Conservation (phyloP, 2,888 invertebrate genomes). For the Noctua comes region DNA sequence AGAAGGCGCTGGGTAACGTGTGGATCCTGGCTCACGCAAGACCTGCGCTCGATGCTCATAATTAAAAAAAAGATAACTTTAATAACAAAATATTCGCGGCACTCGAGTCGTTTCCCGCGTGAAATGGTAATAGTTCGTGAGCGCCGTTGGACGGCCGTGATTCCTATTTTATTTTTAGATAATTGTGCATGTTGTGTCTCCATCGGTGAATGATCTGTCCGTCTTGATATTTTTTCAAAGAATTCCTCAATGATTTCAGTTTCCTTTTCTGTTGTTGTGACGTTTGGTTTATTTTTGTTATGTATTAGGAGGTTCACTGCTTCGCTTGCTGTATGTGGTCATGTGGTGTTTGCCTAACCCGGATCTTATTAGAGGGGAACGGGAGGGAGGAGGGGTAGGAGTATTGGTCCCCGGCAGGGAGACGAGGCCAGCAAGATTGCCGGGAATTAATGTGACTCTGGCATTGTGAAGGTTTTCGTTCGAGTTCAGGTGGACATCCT, state of each 20-base stretch:
- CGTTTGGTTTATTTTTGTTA: slow-evolving; percentile 44
- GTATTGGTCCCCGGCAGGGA: not conserved
- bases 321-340: not conserved
- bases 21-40: slow-evolving; percentile 77
- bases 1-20: slow-evolving; percentile 82
- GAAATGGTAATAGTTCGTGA: slow-evolving; percentile 66
- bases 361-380: too few relatives aligned
- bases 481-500: not conserved
- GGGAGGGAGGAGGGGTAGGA: too few relatives aligned
- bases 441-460: not conserved
- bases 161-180: slow-evolving; percentile 81
- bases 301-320: slow-evolving; percentile 11
- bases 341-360: slow-evolving; percentile 6
- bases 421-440: not conserved
- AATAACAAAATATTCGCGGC: slow-evolving; percentile 55
- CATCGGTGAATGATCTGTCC: slow-evolving; percentile 76
- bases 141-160: slow-evolving; percentile 75
- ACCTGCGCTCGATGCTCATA: slow-evolving; percentile 78
- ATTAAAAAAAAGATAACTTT: slow-evolving; percentile 52
- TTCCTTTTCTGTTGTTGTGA: slow-evolving; percentile 62
- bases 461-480: not conserved
- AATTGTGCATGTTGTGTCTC: slow-evolving; percentile 81
- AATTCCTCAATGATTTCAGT: slow-evolving; percentile 62
- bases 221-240: slow-evolving; percentile 64
- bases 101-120: slow-evolving; percentile 58